These are phyloP conservation scores for Cavia porcellus DNA, from an alignment of 2,113 vertebrate genomes.

Conservation along the genomic window DNA sequence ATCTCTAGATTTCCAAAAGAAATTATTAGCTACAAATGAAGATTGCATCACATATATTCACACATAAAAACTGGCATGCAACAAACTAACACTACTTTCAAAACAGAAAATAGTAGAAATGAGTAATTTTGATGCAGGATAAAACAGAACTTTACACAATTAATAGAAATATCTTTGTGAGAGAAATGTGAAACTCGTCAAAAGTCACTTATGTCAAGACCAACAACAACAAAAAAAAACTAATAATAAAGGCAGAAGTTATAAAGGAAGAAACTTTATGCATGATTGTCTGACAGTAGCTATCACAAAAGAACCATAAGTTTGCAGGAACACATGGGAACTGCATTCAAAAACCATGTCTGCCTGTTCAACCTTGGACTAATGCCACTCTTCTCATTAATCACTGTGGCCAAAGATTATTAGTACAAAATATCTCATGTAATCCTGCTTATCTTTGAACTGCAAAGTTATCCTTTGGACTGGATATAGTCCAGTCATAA, in stretches of 20 bases:
- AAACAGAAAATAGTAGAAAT: not conserved
- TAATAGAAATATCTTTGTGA: not conserved
- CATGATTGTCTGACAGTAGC: not conserved
- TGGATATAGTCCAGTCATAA: not conserved
- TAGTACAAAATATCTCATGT: not conserved
- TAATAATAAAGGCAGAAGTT: not conserved
- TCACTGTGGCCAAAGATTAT: not conserved
- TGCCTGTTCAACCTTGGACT: not conserved
- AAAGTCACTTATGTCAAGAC: not conserved
- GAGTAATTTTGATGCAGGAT: constrained; percentile 11
- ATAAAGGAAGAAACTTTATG: not conserved
- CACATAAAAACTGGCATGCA: not conserved
- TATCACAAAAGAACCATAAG: not conserved
- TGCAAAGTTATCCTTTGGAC: not conserved
- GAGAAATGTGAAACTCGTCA: not conserved
- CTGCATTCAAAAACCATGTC: not conserved
- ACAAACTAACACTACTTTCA: not conserved
- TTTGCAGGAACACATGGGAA: not conserved
- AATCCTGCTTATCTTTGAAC: not conserved
- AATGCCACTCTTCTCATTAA: not conserved
- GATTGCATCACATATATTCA: not conserved
- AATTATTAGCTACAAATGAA: constrained; percentile 1
- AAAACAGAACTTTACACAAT: not conserved
- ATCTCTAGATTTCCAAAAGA: not conserved
- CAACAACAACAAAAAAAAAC: not conserved